These are phyloP conservation scores for Drosophila tristis DNA, from an alignment of 1,140 invertebrate genomes.

Conservation along the genomic window DNA sequence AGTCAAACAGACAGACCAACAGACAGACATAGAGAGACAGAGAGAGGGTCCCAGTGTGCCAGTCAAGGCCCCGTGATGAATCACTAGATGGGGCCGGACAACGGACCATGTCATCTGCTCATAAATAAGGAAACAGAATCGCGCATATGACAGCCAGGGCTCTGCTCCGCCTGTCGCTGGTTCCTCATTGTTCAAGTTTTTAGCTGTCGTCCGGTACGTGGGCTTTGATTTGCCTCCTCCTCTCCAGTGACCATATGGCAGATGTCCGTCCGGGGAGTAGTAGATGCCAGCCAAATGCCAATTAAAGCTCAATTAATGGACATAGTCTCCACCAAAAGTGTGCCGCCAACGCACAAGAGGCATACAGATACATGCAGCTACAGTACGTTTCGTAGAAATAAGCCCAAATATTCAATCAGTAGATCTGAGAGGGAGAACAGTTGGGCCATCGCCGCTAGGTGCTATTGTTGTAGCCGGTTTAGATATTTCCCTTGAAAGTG, in stretches of 20 bases:
- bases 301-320: slow-evolving; percentile 79
- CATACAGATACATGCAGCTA: slow-evolving; percentile 20
- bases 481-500: no score
- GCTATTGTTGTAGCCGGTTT: no score
- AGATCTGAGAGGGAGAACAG: no score
- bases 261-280: no score
- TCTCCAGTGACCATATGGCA: slow-evolving; percentile 17
- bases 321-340: slow-evolving; percentile 61
- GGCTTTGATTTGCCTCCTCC: slow-evolving; percentile 37
- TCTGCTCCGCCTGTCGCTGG: slow-evolving; percentile 28
- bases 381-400: slow-evolving; percentile 7
- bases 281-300: slow-evolving; percentile 55
- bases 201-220: slow-evolving; percentile 2
- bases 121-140: slow-evolving; percentile 56
- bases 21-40: not conserved
- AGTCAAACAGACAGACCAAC: not conserved
- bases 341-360: slow-evolving; percentile 63
- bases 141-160: no score
- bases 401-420: not conserved
- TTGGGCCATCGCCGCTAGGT: no score
- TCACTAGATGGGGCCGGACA: slow-evolving; percentile 23
- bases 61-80: slow-evolving; percentile 34
- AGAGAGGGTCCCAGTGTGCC: slow-evolving; percentile 19
- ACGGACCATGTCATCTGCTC: slow-evolving; percentile 54
- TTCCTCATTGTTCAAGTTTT: slow-evolving; percentile 18